These are phyloP conservation scores for Sussaba pulchella DNA, from an alignment of 2,888 invertebrate genomes.

Conservation along the genomic window DNA sequence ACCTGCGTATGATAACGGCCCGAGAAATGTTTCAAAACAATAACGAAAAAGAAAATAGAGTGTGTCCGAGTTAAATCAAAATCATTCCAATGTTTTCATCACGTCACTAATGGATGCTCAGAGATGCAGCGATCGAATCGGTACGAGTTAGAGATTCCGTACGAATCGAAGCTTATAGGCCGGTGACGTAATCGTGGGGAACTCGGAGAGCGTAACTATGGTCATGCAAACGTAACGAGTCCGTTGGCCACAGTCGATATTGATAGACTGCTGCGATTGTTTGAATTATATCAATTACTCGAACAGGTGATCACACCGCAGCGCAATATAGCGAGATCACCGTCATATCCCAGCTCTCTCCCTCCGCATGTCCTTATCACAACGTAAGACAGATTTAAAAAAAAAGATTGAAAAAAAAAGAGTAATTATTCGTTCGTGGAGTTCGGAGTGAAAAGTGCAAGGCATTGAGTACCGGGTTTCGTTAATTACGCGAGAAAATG, in stretches of 20 bases:
- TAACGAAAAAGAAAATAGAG: constrained; percentile 70
- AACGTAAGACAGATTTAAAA: constrained; percentile 9
- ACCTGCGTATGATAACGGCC: constrained; percentile 72
- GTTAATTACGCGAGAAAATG: constrained; percentile 60
- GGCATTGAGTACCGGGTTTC: constrained; percentile 23
- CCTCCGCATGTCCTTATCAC: neutral
- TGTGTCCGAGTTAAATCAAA: constrained; percentile 65
- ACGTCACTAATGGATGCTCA: neutral
- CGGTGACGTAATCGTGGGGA: constrained; percentile 52
- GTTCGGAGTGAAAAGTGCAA: constrained; percentile 23
- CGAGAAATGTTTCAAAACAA: constrained; percentile 58
- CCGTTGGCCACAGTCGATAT: constrained; percentile 37
- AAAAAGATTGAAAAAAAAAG: neutral
- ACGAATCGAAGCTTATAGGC: constrained; percentile 37
- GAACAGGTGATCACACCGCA: constrained; percentile 25
- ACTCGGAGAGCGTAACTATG: constrained; percentile 27
- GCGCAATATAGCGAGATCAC: neutral
- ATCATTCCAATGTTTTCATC: constrained; percentile 22
- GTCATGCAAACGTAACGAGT: constrained; percentile 39
- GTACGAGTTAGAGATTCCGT: constrained; percentile 34
- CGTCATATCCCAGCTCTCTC: neutral
- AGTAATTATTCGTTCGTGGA: neutral
- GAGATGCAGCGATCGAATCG: neutral
- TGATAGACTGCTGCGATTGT: constrained; percentile 3
- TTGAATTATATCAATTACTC: neutral